A percentile compares a stretch with the other conserved stretches of the same genome.
Conservation (phyloP, 2,797 vertebrate genomes). For the Prunella strophiata region DNA sequence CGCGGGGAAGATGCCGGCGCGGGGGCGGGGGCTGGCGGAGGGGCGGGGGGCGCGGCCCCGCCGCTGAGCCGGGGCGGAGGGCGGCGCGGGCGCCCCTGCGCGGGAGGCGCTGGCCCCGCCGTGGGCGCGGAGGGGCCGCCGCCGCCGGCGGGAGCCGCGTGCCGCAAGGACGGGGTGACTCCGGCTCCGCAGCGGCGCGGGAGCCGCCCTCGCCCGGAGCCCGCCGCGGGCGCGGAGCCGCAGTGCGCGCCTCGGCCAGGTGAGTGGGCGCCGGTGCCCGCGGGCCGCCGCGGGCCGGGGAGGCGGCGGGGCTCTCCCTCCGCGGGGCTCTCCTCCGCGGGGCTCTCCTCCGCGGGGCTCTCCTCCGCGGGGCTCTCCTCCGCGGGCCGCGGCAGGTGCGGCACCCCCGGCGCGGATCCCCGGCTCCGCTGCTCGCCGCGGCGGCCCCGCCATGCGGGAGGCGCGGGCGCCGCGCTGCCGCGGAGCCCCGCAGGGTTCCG, state of each 20-base stretch:
- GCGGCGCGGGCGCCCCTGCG: background rate
- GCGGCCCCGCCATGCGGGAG: background rate
- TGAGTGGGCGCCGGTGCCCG: background rate
- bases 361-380: background rate
- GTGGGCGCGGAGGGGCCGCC: constrained; percentile 7
- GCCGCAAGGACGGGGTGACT: constrained; percentile 44
- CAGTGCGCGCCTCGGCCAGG: background rate
- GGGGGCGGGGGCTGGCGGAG: background rate
- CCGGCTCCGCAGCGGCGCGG: background rate
- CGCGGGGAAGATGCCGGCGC: constrained; percentile 3
- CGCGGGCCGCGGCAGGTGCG: too few relatives aligned
- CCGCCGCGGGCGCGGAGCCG: background rate
- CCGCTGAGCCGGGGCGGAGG: background rate
- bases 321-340: too few relatives aligned
- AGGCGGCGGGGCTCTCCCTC: background rate
- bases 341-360: too few relatives aligned
- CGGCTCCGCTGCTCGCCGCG: background rate
- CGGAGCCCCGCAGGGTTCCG: background rate
- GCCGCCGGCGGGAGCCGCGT: background rate
- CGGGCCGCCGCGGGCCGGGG: background rate
- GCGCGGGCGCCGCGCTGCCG: background rate
- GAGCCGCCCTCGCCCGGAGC: background rate
- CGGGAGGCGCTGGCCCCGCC: background rate
- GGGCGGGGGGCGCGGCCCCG: background rate
- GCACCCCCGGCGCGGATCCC: too few relatives aligned